Base-by-base conservation (phyloP, 2,888 invertebrate species). In the Synanthedon formicaeformis region DNA sequence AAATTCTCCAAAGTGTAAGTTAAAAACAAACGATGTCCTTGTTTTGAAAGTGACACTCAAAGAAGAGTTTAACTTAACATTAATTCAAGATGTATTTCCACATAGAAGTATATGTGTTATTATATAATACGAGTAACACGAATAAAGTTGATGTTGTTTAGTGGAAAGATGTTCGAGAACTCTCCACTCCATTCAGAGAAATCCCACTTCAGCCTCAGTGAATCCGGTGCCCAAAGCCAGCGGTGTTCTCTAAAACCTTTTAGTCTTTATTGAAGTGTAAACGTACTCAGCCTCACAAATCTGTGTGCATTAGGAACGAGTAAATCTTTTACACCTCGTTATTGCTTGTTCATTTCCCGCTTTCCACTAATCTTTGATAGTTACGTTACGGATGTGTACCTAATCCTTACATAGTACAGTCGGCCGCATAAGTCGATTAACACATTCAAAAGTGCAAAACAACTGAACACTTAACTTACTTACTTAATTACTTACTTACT, bases 271-370 rank as follows among this genome's bases (percentile, higher is more conserved):
- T 56, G 56, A 57, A 58, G 55, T 55, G 57, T 57, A 53, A 59
- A 59, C 48, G 51, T 55, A 55, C 53, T 55, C 55, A 54, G 51
- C 51, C 49, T 57, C 55, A 59, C 57, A 63, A 62, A 65, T 64
- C 62, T 60, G 54, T 53, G 55, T 56, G 57, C 60, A 59, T 63
- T 60, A 59, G 53, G 40, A 54, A 50, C 52, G 57, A 59, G 57
- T 58, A 59, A 34, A 34, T 34, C 34, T 10, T 34, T 34, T 34
- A 34, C 34, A 34, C 34, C 34, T 34, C 6, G 34, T 10, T 34
- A 34, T 34, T 34, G 34, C 34, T 34, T 34, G 34, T 34, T 34
- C 34, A 34, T 34, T 34, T 34, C 34, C 23, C 10, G 34, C 34
- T 34, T 34, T 34, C 34, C 10, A 34, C 34, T 34, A 34, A 34